Base-by-base conservation (phyloP, 2,888 invertebrate species). In the Smittia aterrima region DNA sequence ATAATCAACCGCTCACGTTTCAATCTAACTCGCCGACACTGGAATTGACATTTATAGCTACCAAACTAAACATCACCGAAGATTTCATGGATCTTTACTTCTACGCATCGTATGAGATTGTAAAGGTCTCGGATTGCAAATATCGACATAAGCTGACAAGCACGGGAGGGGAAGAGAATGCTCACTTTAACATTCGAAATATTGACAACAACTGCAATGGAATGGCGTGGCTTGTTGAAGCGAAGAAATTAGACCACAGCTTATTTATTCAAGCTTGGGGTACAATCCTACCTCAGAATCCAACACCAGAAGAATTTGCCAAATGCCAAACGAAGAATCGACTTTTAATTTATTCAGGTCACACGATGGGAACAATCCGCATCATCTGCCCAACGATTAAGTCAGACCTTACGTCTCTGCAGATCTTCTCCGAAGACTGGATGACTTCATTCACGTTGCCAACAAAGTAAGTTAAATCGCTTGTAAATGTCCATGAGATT, bases 181-280 rank as follows among this genome's bases (percentile, higher is more conserved):
- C 90, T 75, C 84, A 86, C 18, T 86, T 86, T 77, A 90, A 90
- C 1, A 87, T 89, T 2, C 83, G 86, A 58, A 86, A 87, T 20
- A 85, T 87, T 13, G 83, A 83, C 71, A 79, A 80, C 1, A 82
- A 82, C 75, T 83, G 83, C 77, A 83, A 83, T 68, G 83, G 83
- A 0, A 76, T 81, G 75, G 92, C 93, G 1, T 93, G 93, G 90
- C 84, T 93, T 76, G 86, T 93, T 74, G 90, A 90, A 80, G 92
- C 93, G 1, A 87, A 92, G 77, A 89, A 91, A 76, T 88, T 90
- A 76, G 93, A 93, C 80, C 88, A 91, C 68, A 92, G 92, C 53
- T 86, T 94, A 75, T 93, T 92, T 80, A 84, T 94, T 75, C 86
- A 93, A 77, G 92, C 92, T 58, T 93, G 93, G 93, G 93, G 93